Evolutionary conservation across 2,888 invertebrate species (phyloP), one percentile per base, ranked within the genome.

Genomic region (Diaperis boleti): DNA sequence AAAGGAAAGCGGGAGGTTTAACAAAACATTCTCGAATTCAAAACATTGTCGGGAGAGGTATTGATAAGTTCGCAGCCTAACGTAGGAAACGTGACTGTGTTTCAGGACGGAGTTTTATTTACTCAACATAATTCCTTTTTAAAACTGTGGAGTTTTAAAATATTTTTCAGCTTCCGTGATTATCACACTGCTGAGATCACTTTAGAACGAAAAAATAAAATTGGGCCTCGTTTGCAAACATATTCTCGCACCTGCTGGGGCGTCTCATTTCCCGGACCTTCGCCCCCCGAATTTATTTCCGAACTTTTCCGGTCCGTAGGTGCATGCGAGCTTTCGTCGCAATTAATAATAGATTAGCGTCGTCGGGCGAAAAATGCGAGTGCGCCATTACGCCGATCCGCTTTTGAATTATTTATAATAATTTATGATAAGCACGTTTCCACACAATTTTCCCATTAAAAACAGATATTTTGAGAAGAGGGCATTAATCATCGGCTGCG

Each of bases 361-460:
- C 31, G 41, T 11, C 15, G 20, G 18, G 8, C 22, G 52, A 52
- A 52, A 52, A 52, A 22, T 39, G 52, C 17, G 3, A 18, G 26
- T 29, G 17, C 14, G 54, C 54, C 35, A 42, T 54, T 52, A 52
- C 20, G 26, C 17, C 22, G 39, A 42, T 17, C 41, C 26, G 31
- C 49, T 39, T 26, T 61, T 39, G 61, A 61, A 61, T 61, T 55
- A 61, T 61, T 62, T 62, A 55, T 62, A 55, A 41, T 62, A 62
- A 62, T 62, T 62, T 62, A 62, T 62, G 62, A 49, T 41, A 62
- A 56, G 31, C 47, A 41, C 56, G 41, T 47, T 39, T 41, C 49
- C 49, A 49, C 54, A 61, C 62, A 62, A 62, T 62, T 56, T 49
- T 20, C 29, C 49, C 62, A 56, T 62, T 62, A 62, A 62, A 62